Base-by-base conservation (phyloP, 1,140 invertebrate genomes). In the Nylanderia fulva region DNA sequence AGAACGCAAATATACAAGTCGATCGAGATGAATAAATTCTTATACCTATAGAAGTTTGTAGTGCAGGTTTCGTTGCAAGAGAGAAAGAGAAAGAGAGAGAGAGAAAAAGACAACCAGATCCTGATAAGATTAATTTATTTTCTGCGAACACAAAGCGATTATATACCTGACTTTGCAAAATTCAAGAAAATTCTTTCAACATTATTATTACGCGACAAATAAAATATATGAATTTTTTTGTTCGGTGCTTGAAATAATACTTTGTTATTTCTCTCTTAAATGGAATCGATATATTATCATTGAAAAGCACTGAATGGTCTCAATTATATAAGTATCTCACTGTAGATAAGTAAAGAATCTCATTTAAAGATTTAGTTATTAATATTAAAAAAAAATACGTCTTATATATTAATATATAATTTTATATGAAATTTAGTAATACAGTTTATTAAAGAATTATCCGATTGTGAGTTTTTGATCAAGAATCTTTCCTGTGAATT, bases 1-100 rank as follows among this genome's bases (percentile, higher is more conserved):
- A 66, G 64, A 80, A 80, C 64, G 48, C 77, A 71, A 80, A 80
- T 80, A 69, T 18, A 69, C 64, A 80, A 69, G 21, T 71, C 24
- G 64, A 80, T 80, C 63, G 76, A 69, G 63, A 80, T 21, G 21
- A 18, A 33, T 21, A n/a, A n/a, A 48, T 80, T 52, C 77, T 80
- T 80, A 52, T 33, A 77, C n/a, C n/a, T 29, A 56, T 33, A 77
- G 48, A 56, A 18, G 69, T 69, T 69, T 24, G 29, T 27, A 11
- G 76, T 33, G 3, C 1, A 36, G 33, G 24, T 64, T 45, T 76
- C 24, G 9, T 24, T 39, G 3, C n/a, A n/a, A n/a, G n/a, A n/a
- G n/a, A 33, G 27, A 60, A 11, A 45, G 54, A 27, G 11, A 13
- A 5, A 48, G 13, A 48, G 45, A 48, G 15, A 48, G 15, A 48